Evolutionary conservation across 1,140 invertebrate species (phyloP), one percentile per base, ranked within the genome.

Genomic region (Pachyrhynchus sulphureomaculatus): DNA sequence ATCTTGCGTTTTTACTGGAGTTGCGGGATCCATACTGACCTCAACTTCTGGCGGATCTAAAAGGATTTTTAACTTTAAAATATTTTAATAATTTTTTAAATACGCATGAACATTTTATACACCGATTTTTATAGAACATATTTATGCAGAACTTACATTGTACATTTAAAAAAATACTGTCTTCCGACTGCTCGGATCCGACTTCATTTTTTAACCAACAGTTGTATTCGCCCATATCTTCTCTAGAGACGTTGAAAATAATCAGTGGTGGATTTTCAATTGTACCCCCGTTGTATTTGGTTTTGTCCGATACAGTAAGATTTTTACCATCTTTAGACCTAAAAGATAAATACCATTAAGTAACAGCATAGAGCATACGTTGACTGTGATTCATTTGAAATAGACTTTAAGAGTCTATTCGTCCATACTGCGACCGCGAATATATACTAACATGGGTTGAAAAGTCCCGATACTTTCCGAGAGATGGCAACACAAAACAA

Each of bases 151-250:
- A 86, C 90, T 86, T 83, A 93, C 91, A 92, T 56, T 90, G 80
- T 39, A 93, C 86, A 71, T 89, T 86, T 33, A 92, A 84, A 62
- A 85, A 81, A 47, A 90, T 84, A 64, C 76, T 79, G 45, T 86
- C 84, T 20, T 86, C 80, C n/a, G 89, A 88, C 41, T 82, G 83
- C 12, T 86, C 84, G 37, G 82, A 78, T 1, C 88, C 89, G 24
- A 93, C 86, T 12, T 78, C 80, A 70, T 96, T 96, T 51, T 85
- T 82, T 17, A 94, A 79, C 45, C 85, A 77, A 71, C 92, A 95
- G 1, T 82, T 86, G 75, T 95, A 95, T 63, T 84, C 84, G 26
- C 92, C 93, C 71, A 87, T 84, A 76, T 95, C 92, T 9, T 83
- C 81, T 29, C 89, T 81, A 1, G 84, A 84, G 0, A 90, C 84